Evolutionary conservation across 2,888 invertebrate species (phyloP), one percentile per base, ranked within the genome.

Genomic region (Ligdia adustata): DNA sequence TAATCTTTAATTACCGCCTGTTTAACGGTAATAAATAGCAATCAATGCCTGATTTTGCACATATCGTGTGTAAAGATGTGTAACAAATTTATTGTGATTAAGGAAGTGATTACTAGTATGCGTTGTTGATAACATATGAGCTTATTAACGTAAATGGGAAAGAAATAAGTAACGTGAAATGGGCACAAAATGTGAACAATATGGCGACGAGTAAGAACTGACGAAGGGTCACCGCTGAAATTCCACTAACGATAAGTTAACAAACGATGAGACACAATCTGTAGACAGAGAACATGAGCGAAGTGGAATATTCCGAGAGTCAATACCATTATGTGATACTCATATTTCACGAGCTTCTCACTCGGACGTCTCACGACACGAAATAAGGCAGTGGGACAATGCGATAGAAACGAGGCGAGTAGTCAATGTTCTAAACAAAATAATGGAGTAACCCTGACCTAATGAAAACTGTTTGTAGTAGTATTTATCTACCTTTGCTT

Each of bases 221-320:
- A 13, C 34, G 24, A 46, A 54, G 52, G 52, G 43, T n/a, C n/a
- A n/a, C 38, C 15, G 18, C 35, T 28, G 38, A 31, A 40, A 22
- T 37, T 26, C 45, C 34, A 33, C 55, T 68, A 72, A 71, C 66
- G 69, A 69, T 71, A 69, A 60, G 69, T 66, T 59, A 64, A 72
- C 70, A 69, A 62, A 61, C 54, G 47, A 52, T 39, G 38, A 40
- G 50, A 54, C 55, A 55, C 39, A 44, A 54, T 44, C 54, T 60
- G 52, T 46, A 50, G 37, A 57, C 52, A 47, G 42, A 46, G 46
- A 43, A 50, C 46, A 52, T 20, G 31, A 33, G 24, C 37, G 32
- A 46, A 49, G 43, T 54, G 60, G 65, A 69, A 65, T 64, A 66
- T 66, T 63, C 61, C 57, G 32, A 47, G 44, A 51, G 44, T 50